Evolutionary conservation across 2,797 vertebrate species (phyloP), one percentile per base, ranked within the genome.

Genomic region (Thamnophis elegans): DNA sequence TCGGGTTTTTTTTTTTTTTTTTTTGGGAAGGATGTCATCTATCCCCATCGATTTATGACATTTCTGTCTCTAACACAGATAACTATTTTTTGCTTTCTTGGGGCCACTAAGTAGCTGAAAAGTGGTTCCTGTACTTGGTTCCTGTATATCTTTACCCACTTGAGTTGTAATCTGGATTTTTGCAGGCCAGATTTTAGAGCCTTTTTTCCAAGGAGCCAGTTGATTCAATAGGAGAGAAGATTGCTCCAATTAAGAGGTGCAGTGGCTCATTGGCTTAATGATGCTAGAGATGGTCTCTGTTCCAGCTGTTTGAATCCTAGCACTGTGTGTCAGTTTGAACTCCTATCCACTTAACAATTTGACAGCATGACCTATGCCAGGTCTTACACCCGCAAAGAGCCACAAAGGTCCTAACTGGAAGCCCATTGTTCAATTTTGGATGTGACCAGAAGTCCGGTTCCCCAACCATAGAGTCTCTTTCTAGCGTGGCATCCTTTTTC

Each of bases 281-380:
- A 73, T 73, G 32, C 14, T 73, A 73, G n/a, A 73, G 2, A 20
- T 18, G n/a, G 73, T 73, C 68, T 36, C 7, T 73, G 68, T 7
- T 73, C 7, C 32, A 73, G 68, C 1, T 1, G n/a, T 73, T 73
- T 2, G 2, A 36, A 2, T 20, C n/a, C 32, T 36, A 73, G 32
- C n/a, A 73, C 32, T 36, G 68, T 2, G 3, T 16, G 0, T 73
- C 1, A 0, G 68, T 1, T 8, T 73, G 16, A 36, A 32, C 68
- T 73, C 36, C 32, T 73, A 32, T 9, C 65, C 32, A 36, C 68
- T 32, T 73, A 73, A 73, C 68, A 73, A 51, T 51, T 51, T 51
- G 47, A 51, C 47, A 51, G 7, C 47, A 51, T 51, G 47, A 5
- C 47, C 4, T 51, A 5, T 51, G 47, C 5, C 47, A 51, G 47